Evolutionary conservation across 2,113 vertebrate species (phyloP).

Genomic region (Mesembrinibis cayennensis): DNA sequence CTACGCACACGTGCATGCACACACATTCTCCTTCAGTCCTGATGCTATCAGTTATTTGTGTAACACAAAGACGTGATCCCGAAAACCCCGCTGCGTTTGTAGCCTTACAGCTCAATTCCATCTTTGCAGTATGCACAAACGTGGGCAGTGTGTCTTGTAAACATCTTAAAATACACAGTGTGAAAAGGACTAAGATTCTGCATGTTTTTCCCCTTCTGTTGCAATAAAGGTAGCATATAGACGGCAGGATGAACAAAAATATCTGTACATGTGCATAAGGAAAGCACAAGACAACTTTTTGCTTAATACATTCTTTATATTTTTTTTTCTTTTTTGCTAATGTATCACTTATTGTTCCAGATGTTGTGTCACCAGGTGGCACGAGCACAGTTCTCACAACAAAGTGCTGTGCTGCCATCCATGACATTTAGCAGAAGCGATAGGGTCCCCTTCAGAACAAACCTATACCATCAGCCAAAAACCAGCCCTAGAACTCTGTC

Average conservation of each 20-base stretch:
- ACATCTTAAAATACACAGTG: neutral
- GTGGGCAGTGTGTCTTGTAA: neutral
- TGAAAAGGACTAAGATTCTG: neutral
- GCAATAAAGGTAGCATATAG: neutral
- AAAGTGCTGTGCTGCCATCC: neutral
- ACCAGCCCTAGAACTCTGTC: neutral
- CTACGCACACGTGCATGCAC: neutral
- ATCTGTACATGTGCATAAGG: neutral
- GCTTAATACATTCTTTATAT: neutral
- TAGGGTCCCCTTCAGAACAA: neutral
- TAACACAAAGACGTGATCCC: neutral
- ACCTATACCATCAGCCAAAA: neutral
- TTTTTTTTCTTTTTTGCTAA: neutral
- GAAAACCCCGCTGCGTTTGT: fast-evolving
- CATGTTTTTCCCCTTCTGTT: neutral
- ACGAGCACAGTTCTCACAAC: neutral
- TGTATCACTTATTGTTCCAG: neutral
- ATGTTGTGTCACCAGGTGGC: neutral
- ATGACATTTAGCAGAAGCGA: neutral
- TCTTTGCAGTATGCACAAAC: fast-evolving
- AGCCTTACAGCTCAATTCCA: neutral
- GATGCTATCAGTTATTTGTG: neutral
- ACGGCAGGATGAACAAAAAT: neutral
- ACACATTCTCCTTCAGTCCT: neutral
- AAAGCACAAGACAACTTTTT: neutral